Evolutionary conservation across 2,113 vertebrate species (phyloP).

Genomic region (Naja naja): DNA sequence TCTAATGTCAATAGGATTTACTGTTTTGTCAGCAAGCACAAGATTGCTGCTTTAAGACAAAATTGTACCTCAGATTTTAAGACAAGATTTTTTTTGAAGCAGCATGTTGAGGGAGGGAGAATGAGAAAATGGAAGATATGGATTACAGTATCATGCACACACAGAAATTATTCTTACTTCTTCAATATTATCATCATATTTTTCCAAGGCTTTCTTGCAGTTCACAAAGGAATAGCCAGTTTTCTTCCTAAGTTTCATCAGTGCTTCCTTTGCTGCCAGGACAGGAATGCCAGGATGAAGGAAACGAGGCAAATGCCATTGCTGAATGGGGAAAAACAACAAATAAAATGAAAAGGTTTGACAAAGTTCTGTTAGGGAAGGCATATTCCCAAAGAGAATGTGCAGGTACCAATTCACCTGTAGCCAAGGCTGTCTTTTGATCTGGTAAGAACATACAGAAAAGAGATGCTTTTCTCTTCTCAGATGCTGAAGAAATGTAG

Average conservation of each 20-base stretch:
- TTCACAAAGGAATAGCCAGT: slow-evolving; percentile 88
- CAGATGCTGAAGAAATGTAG: background rate
- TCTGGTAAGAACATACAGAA: background rate
- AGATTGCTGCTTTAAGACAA: background rate
- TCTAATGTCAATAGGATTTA: background rate
- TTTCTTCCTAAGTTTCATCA: slow-evolving; percentile 80
- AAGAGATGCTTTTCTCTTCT: background rate
- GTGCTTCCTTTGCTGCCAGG: slow-evolving; percentile 76
- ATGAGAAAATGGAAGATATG: background rate
- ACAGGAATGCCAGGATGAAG: slow-evolving; percentile 48
- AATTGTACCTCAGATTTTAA: background rate
- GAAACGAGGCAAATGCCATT: background rate
- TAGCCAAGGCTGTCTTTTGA: background rate
- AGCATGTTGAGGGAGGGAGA: background rate
- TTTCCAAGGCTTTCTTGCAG: slow-evolving; percentile 87
- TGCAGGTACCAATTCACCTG: background rate
- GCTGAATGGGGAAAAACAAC: slow-evolving; percentile 11
- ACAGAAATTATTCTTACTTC: slow-evolving; percentile 67
- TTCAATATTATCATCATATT: slow-evolving; percentile 73
- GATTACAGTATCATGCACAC: background rate
- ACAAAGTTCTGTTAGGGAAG: background rate
- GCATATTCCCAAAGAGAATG: background rate
- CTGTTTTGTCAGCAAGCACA: background rate
- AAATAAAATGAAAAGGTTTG: background rate
- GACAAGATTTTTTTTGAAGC: background rate